phyloP scores from a whole-genome alignment of 2,888 invertebrate genomes.

The Keiferia lycopersicella region DNA sequence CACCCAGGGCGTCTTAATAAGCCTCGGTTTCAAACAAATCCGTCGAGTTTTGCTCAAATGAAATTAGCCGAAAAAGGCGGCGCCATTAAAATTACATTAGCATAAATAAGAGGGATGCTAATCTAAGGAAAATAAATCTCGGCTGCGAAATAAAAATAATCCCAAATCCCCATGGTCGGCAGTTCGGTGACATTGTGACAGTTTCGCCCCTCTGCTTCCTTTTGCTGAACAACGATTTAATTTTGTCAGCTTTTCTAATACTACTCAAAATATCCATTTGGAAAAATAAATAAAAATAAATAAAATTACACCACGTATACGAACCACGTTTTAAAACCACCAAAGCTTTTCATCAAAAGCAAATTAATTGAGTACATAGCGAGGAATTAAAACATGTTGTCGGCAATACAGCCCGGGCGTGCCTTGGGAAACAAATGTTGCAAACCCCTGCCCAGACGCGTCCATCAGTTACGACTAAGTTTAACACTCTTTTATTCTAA shows the following conservation, averaged over 20 bases:
- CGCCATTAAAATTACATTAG: conserved; percentile 81
- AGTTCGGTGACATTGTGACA: conserved; percentile 65
- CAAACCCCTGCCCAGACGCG: conserved; percentile 52
- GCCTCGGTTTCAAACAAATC: conserved; percentile 72
- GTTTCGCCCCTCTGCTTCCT: conserved; percentile 43
- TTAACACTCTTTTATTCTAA: conserved; percentile 76
- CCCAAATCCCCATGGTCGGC: conserved; percentile 62
- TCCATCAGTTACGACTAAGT: conserved; percentile 61
- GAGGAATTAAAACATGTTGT: conserved; percentile 47
- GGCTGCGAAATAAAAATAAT: conserved; percentile 75
- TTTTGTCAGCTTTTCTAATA: not conserved
- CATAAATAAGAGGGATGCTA: conserved; percentile 81
- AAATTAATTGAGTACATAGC: conserved; percentile 33
- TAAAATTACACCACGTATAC: not conserved
- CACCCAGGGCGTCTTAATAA: conserved; percentile 69
- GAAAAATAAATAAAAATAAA: too few relatives aligned
- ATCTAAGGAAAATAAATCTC: conserved; percentile 79
- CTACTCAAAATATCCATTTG: too few relatives aligned
- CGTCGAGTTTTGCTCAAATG: conserved; percentile 72
- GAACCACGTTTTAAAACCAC: not conserved
- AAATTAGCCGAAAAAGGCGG: conserved; percentile 78
- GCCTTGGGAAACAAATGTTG: conserved; percentile 40
- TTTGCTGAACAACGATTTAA: conserved; percentile 19
- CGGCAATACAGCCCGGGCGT: conserved; percentile 38
- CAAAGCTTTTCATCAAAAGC: not conserved